Conservation (phyloP, 2,797 vertebrate genomes). For the Agapornis canus region DNA sequence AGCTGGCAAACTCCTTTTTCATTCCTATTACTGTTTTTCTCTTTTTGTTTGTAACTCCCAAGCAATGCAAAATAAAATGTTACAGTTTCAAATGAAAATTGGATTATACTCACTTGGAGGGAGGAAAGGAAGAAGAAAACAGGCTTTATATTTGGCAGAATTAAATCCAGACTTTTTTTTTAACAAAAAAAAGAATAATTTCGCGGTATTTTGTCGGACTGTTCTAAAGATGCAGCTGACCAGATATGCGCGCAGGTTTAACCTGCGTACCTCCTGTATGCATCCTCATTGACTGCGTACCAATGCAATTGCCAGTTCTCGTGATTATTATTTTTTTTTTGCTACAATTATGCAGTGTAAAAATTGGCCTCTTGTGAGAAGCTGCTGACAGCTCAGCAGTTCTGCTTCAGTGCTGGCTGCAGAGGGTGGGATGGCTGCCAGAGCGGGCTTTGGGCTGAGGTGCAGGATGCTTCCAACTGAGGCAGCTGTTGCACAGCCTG, state of each 20-base stretch:
- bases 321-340: neutral
- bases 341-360: conserved; percentile 63
- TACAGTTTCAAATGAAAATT: conserved; percentile 54
- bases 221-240: conserved; percentile 50
- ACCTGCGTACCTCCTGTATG: neutral
- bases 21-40: conserved; percentile 45
- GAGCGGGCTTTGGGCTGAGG: neutral
- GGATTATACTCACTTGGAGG: conserved; percentile 39
- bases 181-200: conserved; percentile 34
- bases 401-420: conserved; percentile 63
- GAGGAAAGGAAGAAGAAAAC: conserved; percentile 36
- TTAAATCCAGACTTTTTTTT: neutral
- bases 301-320: conserved; percentile 21
- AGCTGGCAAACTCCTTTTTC: conserved; percentile 40
- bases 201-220: conserved; percentile 55
- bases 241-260: conserved; percentile 57
- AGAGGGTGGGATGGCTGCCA: conserved; percentile 54
- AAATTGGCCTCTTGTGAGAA: conserved; percentile 67
- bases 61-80: conserved; percentile 41
- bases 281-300: neutral
- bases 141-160: conserved; percentile 49
- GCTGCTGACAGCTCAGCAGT: conserved; percentile 68
- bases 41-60: conserved; percentile 36
- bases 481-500: conserved; percentile 33
- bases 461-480: conserved; percentile 9